Percentiles rank a stretch among this genome's conserved stretches.
Conservation (phyloP, 2,797 vertebrate species). For the Xiphophorus birchmanni region DNA sequence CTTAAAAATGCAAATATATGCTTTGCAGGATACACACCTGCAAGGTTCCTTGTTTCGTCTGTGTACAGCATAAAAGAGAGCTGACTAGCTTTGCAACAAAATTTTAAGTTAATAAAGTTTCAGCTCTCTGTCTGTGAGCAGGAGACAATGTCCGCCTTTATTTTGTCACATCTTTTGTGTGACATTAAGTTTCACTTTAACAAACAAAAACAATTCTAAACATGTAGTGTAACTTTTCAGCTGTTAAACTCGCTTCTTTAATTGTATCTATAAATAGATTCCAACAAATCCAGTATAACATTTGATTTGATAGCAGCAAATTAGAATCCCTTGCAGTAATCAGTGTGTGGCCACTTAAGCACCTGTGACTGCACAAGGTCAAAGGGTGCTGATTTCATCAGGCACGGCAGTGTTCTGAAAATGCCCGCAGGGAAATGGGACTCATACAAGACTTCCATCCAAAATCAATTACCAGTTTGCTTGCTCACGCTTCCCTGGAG, state of each 20-base stretch:
- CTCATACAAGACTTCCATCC: constrained; percentile 47
- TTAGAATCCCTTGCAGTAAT: constrained; percentile 32
- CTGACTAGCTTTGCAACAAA: background rate
- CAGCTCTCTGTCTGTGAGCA: background rate
- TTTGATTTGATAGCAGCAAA: constrained; percentile 4
- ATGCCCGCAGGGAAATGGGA: constrained; percentile 24
- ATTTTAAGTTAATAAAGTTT: background rate
- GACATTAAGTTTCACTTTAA: background rate
- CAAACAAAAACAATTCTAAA: background rate
- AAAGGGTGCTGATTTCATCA: constrained; percentile 53
- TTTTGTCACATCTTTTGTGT: background rate
- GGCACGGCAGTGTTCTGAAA: constrained; percentile 10
- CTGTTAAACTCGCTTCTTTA: background rate
- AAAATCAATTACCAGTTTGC: constrained; percentile 66
- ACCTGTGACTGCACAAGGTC: constrained; percentile 46
- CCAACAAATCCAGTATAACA: background rate
- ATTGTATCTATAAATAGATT: background rate
- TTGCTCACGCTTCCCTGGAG: constrained; percentile 48
- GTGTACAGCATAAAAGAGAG: background rate
- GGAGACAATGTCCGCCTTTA: background rate
- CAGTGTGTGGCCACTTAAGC: constrained; percentile 42
- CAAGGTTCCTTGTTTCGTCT: background rate
- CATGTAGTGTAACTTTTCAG: constrained; percentile 6
- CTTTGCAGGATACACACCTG: background rate
- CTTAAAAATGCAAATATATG: background rate